These are phyloP conservation scores for Aldabrachelys gigantea DNA, from an alignment of 2,113 vertebrate species.

Conservation along the genomic window DNA sequence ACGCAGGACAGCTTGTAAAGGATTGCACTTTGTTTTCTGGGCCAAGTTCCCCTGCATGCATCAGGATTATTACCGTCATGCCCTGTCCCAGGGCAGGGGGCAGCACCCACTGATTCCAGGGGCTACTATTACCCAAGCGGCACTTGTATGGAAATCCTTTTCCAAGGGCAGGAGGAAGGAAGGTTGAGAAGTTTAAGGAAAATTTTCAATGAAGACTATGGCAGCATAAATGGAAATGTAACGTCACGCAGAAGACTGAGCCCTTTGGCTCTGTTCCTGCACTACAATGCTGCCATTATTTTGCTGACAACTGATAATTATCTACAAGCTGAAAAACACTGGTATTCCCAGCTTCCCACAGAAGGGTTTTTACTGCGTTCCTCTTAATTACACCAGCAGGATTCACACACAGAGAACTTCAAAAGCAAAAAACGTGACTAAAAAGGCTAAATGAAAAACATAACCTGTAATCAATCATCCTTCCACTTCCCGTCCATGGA, in stretches of 20 bases:
- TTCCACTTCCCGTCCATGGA: background rate
- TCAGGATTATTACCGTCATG: background rate
- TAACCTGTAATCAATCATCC: too few species aligned
- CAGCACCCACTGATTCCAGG: background rate
- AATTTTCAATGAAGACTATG: slow-evolving; percentile 65
- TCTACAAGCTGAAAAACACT: slow-evolving; percentile 62
- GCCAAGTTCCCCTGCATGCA: background rate
- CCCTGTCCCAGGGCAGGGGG: background rate
- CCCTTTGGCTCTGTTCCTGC: slow-evolving; percentile 59
- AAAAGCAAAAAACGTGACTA: slow-evolving; percentile 28
- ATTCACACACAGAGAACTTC: slow-evolving; percentile 67
- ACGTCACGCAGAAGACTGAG: slow-evolving; percentile 61
- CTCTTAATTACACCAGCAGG: slow-evolving; percentile 67
- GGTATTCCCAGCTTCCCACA: slow-evolving; percentile 69
- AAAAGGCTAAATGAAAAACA: background rate
- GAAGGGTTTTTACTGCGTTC: slow-evolving; percentile 47
- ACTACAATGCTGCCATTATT: slow-evolving; percentile 74
- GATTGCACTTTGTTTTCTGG: background rate
- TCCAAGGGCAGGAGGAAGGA: background rate
- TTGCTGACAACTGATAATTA: slow-evolving; percentile 75
- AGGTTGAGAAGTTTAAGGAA: slow-evolving; percentile 67
- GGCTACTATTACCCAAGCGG: background rate
- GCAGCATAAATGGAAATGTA: slow-evolving; percentile 69
- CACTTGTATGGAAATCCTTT: background rate
- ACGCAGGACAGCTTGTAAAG: background rate